Evolutionary conservation across 2,113 vertebrate species (phyloP).

Genomic region (Pluvialis apricaria): DNA sequence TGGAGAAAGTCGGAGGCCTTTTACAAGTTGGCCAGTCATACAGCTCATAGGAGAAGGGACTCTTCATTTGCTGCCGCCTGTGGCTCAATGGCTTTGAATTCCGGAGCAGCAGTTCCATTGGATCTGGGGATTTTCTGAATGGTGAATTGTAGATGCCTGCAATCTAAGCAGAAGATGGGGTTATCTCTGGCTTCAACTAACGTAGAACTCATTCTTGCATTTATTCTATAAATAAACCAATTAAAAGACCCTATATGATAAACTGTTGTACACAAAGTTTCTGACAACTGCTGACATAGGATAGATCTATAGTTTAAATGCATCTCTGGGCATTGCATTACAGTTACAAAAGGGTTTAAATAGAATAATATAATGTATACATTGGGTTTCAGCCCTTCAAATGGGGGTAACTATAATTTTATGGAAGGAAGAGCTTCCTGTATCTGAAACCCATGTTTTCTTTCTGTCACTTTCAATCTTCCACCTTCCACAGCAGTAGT

Average conservation of each 20-base stretch:
- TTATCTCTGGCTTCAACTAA: not conserved
- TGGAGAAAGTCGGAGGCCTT: slow-evolving; percentile 44
- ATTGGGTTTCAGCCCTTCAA: not conserved
- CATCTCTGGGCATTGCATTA: not conserved
- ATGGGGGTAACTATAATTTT: not conserved
- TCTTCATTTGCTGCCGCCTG: not conserved
- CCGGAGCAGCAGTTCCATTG: slow-evolving; percentile 83
- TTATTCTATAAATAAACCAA: not conserved
- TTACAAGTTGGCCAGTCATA: slow-evolving; percentile 53
- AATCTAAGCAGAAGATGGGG: slow-evolving; percentile 68
- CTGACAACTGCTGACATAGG: not conserved
- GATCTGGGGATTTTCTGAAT: slow-evolving; percentile 80
- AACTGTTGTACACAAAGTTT: not conserved
- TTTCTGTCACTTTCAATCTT: not conserved
- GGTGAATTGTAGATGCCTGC: slow-evolving; percentile 93
- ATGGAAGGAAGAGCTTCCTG: not conserved
- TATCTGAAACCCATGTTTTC: not conserved
- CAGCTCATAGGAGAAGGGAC: not conserved
- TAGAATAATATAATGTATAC: not conserved
- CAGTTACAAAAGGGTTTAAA: not conserved
- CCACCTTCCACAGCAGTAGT: not conserved
- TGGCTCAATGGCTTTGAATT: slow-evolving; percentile 75
- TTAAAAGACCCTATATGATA: not conserved
- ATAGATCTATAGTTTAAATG: not conserved
- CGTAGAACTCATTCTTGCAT: not conserved